Evolutionary conservation across 2,888 invertebrate species (phyloP).

Genomic region (Luffia ferchaultella): DNA sequence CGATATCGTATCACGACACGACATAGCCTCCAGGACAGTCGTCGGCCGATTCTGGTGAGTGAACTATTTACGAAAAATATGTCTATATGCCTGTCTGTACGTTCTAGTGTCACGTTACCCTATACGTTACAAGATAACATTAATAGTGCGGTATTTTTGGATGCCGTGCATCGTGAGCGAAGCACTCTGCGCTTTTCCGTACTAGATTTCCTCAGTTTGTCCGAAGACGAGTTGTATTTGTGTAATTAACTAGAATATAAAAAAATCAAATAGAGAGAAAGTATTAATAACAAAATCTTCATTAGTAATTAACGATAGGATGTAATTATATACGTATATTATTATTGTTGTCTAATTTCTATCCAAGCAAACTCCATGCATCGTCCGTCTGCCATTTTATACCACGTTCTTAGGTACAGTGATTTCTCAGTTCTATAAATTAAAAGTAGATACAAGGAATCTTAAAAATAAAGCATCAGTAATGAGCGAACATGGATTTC

Average conservation of each 20-base stretch:
- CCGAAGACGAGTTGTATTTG: neutral
- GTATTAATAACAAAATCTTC: no score
- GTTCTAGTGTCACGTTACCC: neutral
- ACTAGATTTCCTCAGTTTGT: neutral
- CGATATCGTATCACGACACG: slow-evolving; percentile 26
- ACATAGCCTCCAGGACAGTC: slow-evolving; percentile 40
- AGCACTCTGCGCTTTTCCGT: neutral
- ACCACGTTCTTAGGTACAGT: neutral
- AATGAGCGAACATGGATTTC: neutral
- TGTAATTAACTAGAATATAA: neutral
- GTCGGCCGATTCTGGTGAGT: slow-evolving; percentile 62
- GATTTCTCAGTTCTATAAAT: neutral
- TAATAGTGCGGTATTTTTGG: slow-evolving; percentile 37
- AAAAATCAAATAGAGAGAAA: no score
- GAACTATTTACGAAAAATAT: neutral
- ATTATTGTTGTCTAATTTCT: no score
- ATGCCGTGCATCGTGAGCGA: slow-evolving; percentile 23
- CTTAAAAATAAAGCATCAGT: neutral
- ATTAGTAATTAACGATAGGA: no score
- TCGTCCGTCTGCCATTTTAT: neutral
- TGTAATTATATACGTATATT: no score
- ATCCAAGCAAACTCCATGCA: no score
- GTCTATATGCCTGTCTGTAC: neutral
- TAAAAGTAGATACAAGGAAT: neutral
- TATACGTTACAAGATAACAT: neutral